phyloP scores from a whole-genome alignment of 2,113 vertebrate species.

The Lipotes vexillifer region DNA sequence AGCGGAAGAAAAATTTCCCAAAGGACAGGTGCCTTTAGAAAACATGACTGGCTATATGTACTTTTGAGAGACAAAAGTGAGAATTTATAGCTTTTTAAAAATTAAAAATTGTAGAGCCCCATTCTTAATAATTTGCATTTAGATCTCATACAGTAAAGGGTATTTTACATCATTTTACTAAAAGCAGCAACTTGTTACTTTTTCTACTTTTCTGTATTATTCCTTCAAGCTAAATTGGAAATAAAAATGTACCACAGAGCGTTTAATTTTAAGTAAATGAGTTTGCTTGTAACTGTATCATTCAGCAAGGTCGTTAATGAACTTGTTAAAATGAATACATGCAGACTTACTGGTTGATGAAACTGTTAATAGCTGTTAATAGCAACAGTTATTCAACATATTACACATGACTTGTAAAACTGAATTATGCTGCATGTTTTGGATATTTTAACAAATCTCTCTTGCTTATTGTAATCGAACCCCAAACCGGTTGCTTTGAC shows the following conservation, averaged over 20 bases:
- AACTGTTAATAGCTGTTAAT: not conserved
- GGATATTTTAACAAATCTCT: not conserved
- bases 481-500: not conserved
- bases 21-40: not conserved
- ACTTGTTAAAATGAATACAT: not conserved
- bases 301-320: not conserved
- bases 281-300: not conserved
- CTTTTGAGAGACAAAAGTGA: not conserved
- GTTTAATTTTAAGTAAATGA: constrained; percentile 18
- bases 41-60: accelerated
- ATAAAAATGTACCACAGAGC: not conserved
- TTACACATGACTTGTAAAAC: not conserved
- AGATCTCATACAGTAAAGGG: not conserved
- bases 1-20: not conserved
- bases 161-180: not conserved
- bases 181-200: not conserved
- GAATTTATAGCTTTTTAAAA: not conserved
- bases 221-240: not conserved
- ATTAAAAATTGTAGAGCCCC: not conserved
- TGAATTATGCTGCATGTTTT: not conserved
- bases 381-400: not conserved
- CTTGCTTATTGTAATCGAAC: not conserved
- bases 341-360: not conserved
- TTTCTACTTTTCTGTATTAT: not conserved
- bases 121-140: not conserved